These are phyloP conservation scores for Ariolimax columbianus DNA, from an alignment of 2,888 invertebrate genomes.

Conservation along the genomic window DNA sequence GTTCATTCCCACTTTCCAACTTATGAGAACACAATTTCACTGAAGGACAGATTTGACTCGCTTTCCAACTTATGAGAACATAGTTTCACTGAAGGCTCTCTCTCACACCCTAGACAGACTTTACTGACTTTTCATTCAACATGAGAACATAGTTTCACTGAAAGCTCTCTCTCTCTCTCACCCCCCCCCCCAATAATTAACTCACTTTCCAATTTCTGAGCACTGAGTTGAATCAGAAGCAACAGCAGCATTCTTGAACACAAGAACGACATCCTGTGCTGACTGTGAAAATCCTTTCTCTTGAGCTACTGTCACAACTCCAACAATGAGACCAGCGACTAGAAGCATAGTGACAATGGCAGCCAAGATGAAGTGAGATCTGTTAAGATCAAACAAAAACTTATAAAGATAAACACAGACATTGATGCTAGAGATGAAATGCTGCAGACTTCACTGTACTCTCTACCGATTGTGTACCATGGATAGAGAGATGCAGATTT, in stretches of 20 bases:
- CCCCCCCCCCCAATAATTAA: too few relatives aligned
- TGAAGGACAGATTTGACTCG: too few relatives aligned
- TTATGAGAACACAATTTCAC: too few relatives aligned
- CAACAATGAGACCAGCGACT: constrained; percentile 1
- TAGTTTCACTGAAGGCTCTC: too few relatives aligned
- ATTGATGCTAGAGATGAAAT: too few relatives aligned
- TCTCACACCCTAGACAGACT: not conserved
- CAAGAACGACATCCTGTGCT: not conserved
- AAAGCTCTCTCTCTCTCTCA: not conserved
- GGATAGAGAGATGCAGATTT: too few relatives aligned
- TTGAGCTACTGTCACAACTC: not conserved
- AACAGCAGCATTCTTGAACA: constrained; percentile 64
- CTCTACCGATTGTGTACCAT: too few relatives aligned
- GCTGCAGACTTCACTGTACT: too few relatives aligned
- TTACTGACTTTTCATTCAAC: not conserved
- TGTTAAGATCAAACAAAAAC: not conserved
- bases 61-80: too few relatives aligned
- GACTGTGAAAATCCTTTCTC: not conserved
- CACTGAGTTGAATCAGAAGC: constrained; percentile 68
- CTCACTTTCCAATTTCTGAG: constrained; percentile 69
- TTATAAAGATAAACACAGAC: too few relatives aligned
- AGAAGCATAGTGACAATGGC: not conserved
- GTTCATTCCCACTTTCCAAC: too few relatives aligned
- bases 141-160: not conserved
- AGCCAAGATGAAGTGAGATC: constrained; percentile 18